Evolutionary conservation across 2,113 vertebrate species (phyloP).

Genomic region (Mastomys coucha): DNA sequence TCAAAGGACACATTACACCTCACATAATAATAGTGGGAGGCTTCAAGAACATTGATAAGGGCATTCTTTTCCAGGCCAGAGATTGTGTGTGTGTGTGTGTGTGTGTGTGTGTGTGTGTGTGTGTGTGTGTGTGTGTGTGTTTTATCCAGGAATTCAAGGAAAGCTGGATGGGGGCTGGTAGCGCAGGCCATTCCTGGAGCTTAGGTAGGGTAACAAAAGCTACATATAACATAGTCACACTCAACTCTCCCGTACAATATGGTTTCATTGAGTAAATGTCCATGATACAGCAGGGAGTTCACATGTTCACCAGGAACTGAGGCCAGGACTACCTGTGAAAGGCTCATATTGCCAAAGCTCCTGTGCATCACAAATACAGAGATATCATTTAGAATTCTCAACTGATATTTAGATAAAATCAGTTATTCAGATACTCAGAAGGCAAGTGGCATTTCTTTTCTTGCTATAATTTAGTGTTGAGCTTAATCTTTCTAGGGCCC

Average conservation of each 20-base stretch:
- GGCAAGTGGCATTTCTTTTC: slow-evolving; percentile 2
- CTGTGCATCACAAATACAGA: neutral
- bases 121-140: too few relatives aligned
- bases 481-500: neutral
- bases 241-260: neutral
- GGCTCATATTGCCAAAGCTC: neutral
- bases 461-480: neutral
- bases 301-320: neutral
- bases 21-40: too few relatives aligned
- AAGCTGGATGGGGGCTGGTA: too few relatives aligned
- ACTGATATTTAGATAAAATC: neutral
- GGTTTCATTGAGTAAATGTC: neutral
- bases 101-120: too few relatives aligned
- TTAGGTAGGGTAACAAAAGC: too few relatives aligned
- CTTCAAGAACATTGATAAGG: too few relatives aligned
- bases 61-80: too few relatives aligned
- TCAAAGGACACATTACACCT: too few relatives aligned
- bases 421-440: neutral
- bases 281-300: neutral
- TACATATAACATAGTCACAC: too few relatives aligned
- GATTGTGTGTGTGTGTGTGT: too few relatives aligned
- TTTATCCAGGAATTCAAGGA: too few relatives aligned
- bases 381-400: neutral
- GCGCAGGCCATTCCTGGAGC: too few relatives aligned
- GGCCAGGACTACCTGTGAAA: neutral